Evolutionary conservation across 2,888 invertebrate species (phyloP), one percentile per base, ranked within the genome.

Genomic region (Spodoptera littoralis): DNA sequence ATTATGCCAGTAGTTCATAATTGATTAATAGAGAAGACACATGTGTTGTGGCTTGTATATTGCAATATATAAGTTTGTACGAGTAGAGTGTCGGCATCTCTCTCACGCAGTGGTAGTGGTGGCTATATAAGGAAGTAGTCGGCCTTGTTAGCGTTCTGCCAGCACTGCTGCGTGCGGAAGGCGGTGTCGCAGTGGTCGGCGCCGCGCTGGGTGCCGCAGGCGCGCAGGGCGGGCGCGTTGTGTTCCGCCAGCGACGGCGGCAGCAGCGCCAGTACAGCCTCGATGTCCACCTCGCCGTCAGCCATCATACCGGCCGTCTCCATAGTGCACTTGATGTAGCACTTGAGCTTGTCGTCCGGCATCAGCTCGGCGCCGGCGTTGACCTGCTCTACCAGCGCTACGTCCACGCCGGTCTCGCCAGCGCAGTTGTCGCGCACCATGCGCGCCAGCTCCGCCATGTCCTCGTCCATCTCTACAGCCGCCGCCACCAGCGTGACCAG

Each of bases 311-410:
- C 94, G 1, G 92, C 90, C 30, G 90, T 92, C 84, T 93, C 94
- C 94, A 94, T 92, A 22, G 88, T 83, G 77, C 94, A 94, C 77
- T 92, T 92, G 70, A 91, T 85, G 85, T 94, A 94, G 82, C 94
- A 94, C 76, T 92, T 91, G 55, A 94, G 83, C 64, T 84, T 84
- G 0, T 75, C 73, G 75, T 93, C 93, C 0, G 86, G 80, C 81
- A 84, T 77, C 13, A 94, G 78, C 12, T 85, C 85, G 0, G 86
- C 85, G n/a, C 94, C 94, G 5, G 60, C 86, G 79, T 94, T 90
- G 1, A 93, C 85, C 30, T 81, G 73, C 44, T 89, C 88, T 42
- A 94, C 76, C 12, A 92, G 80, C 47, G 81, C 62, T 13, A 84
- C 5, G 73, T 92, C 91, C 1, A 85, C 93, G n/a, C 87, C 89